phyloP scores from a whole-genome alignment of 2,888 invertebrate species.

The Cheilosia variabilis region DNA sequence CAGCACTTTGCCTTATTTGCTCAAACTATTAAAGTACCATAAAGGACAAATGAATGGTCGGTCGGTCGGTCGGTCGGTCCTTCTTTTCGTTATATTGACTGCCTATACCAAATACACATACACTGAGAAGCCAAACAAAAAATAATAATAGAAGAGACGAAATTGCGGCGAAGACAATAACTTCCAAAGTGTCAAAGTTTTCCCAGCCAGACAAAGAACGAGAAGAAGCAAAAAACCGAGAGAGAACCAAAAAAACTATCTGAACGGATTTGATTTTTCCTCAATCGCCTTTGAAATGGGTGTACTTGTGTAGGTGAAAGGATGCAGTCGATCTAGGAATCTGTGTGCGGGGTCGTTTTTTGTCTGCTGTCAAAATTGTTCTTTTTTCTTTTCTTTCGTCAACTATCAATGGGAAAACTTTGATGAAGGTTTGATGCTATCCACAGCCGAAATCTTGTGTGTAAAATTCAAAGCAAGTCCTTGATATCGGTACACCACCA shows the following conservation, averaged over 20 bases:
- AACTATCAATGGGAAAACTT: slow-evolving; percentile 60
- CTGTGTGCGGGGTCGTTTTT: slow-evolving; percentile 9
- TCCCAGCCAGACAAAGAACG: slow-evolving; percentile 10
- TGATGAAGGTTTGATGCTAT: slow-evolving; percentile 59
- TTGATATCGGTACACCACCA: slow-evolving; percentile 35
- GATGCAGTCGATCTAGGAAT: slow-evolving; percentile 31
- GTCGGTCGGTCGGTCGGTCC: slow-evolving; percentile 14
- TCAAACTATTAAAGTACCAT: slow-evolving; percentile 73
- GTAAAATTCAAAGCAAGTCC: slow-evolving; percentile 44
- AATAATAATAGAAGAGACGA: not conserved
- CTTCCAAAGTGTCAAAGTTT: slow-evolving; percentile 72
- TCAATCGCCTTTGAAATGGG: slow-evolving; percentile 23
- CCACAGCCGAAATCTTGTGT: slow-evolving; percentile 25
- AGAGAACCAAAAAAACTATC: slow-evolving; percentile 17
- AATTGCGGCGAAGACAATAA: slow-evolving; percentile 70
- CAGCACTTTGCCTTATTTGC: slow-evolving; percentile 55
- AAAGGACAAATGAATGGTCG: slow-evolving; percentile 67
- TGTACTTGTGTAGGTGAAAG: slow-evolving; percentile 7
- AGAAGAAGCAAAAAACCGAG: not conserved
- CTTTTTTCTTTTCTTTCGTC: slow-evolving; percentile 29
- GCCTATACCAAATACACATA: slow-evolving; percentile 34
- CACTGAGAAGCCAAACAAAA: slow-evolving; percentile 4
- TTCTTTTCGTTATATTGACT: slow-evolving; percentile 49
- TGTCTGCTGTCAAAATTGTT: slow-evolving; percentile 52
- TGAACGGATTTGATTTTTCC: slow-evolving; percentile 41